Evolutionary conservation across 2,888 invertebrate species (phyloP), one percentile per base, ranked within the genome.

Genomic region (Oligia strigilis): DNA sequence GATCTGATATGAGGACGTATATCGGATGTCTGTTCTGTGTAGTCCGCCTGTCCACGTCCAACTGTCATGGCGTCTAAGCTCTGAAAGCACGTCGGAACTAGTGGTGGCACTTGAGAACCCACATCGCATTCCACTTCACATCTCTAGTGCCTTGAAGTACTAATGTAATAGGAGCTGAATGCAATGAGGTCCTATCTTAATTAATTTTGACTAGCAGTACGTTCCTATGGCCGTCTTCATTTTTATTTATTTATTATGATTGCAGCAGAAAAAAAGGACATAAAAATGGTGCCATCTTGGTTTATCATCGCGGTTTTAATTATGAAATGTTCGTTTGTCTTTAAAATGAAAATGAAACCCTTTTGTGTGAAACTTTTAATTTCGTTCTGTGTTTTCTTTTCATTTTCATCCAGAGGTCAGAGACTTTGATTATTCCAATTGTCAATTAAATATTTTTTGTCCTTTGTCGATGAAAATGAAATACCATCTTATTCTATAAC

Each of bases 311-410:
- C n/a, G 29, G 29, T 67, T 86, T 86, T 83, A 83, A 86, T 86
- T 65, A 85, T 58, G 65, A 81, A 82, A 66, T 81, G 52, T 74
- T 67, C 83, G 65, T 84, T 83, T 86, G 67, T 86, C 83, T 86
- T 75, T 79, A 29, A 73, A 82, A 83, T 75, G 36, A 86, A 79
- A 83, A 86, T 75, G 23, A 77, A 87, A 87, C 77, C 87, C 87
- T 77, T 84, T 87, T 77, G 65, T 72, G 74, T 46, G 13, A 77
- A 80, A 83, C 76, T 87, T 79, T 83, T 73, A 80, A 84, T 69
- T 82, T 75, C 40, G 36, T 84, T 77, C 76, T 80, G 65, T 75
- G 72, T 87, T 85, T 85, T 72, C 71, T 70, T 85, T 85, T 80
- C 40, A 85, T 85, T 80, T 76, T 67, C 58, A 36, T 60, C 52